Conservation (phyloP, 2,888 invertebrate species). For the Acrocyrtus sp. region DNA sequence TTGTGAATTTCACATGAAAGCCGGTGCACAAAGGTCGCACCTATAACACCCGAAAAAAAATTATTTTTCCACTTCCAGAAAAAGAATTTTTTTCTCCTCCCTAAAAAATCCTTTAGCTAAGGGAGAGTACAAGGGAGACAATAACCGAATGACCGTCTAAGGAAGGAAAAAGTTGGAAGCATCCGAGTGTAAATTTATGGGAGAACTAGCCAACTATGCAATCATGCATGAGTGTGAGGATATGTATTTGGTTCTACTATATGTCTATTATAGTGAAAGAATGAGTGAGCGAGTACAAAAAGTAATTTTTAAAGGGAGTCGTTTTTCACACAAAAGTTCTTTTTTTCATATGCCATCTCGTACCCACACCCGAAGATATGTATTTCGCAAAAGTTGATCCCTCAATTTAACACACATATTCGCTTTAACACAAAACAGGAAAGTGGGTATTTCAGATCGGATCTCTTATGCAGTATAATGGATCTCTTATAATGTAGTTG, state of each 20-base stretch:
- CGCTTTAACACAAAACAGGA: not conserved
- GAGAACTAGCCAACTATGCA: slow-evolving; percentile 42
- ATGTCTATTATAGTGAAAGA: not conserved
- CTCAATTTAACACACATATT: slow-evolving; percentile 36
- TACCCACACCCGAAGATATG: slow-evolving; percentile 4
- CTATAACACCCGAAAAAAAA: too few species aligned
- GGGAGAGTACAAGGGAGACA: not conserved
- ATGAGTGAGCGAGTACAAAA: not conserved
- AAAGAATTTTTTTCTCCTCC: too few species aligned
- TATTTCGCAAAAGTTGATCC: slow-evolving; percentile 7
- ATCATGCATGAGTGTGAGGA: slow-evolving; percentile 32
- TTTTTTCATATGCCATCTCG: slow-evolving; percentile 7
- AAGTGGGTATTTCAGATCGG: not conserved
- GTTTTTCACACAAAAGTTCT: slow-evolving; percentile 2
- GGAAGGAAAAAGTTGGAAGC: not conserved
- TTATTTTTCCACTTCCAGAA: too few species aligned
- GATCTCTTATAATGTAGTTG: too few species aligned
- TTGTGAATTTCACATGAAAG: too few species aligned
- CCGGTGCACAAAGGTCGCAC: too few species aligned
- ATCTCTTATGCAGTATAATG: not conserved
- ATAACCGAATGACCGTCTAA: not conserved
- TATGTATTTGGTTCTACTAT: not conserved
- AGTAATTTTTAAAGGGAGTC: not conserved
- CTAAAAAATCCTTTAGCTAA: too few species aligned
- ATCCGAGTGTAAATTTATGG: slow-evolving; percentile 25